Base-by-base conservation (phyloP, 2,888 invertebrate genomes). In the Ischnus inquisitorius region DNA sequence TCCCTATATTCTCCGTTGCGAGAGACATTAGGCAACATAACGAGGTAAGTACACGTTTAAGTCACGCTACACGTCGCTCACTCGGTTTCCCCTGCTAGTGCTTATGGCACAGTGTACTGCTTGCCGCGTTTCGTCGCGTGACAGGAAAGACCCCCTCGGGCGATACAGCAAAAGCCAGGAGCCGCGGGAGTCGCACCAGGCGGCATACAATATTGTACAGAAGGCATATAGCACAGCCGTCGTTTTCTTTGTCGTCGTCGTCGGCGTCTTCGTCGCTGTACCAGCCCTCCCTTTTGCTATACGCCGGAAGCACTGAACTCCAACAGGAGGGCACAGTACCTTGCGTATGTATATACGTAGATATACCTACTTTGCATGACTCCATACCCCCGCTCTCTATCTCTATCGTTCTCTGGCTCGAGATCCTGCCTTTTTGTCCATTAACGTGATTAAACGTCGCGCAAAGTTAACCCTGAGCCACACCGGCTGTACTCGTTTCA, bases 361-460 rank as follows among this genome's bases (percentile, higher is more conserved):
- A 41, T 65, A 43, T 39, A 77, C 67, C 67, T 87, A 86, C 89
- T 88, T 92, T 89, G 90, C 92, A 91, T 90, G 89, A 76, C 85
- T 65, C 79, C 86, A 88, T 88, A 88, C 87, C 12, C 46, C 25
- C 48, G 22, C 71, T 54, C 64, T 64, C 69, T 62, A 54, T 54
- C 64, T 64, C 69, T 62, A 54, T 19, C 54, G 54, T 75, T 78
- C 76, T 81, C 22, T 46, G 43, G 69, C 69, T 43, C 60, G 68
- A 78, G 69, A 78, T 78, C 34, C 69, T 90, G 88, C 88, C 87
- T 89, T 90, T 92, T 91, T 91, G 88, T 90, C 92, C 92, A 92
- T 92, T 92, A 92, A 90, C 90, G 89, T 91, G 89, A 92, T 92
- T 92, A 92, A 90, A 90, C 84, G 87, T 88, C 87, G 85, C 79